Percentiles rank a stretch among this genome's conserved stretches.
Conservation (phyloP, 2,888 invertebrate species). For the Andrena camellia region DNA sequence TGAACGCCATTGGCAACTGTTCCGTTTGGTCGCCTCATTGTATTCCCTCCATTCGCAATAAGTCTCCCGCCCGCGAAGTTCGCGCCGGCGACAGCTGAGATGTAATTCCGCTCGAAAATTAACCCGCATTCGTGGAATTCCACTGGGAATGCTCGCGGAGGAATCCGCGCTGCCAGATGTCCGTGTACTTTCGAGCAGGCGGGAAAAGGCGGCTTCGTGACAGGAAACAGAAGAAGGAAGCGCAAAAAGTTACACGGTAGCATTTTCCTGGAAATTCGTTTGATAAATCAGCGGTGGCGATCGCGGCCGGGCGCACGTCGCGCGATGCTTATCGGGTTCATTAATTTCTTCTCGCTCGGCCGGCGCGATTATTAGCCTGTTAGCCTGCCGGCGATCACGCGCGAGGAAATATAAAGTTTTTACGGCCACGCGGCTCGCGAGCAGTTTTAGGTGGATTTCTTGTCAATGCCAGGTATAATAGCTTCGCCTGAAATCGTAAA, state of each 20-base stretch:
- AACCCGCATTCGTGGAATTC: constrained; percentile 2
- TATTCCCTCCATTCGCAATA: not conserved
- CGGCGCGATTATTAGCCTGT: no score
- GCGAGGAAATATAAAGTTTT: constrained; percentile 47
- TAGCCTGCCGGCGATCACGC: constrained; percentile 36
- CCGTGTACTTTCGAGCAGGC: not conserved
- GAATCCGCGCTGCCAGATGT: not conserved
- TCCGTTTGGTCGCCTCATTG: no score
- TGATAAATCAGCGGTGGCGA: constrained; percentile 50
- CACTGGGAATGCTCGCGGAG: not conserved
- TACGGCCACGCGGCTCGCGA: not conserved
- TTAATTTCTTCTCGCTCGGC: constrained; percentile 58
- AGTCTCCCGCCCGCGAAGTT: not conserved
- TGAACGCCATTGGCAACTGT: no score
- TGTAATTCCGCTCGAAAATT: constrained; percentile 5
- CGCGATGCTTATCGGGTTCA: constrained; percentile 57
- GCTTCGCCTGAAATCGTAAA: constrained; percentile 49
- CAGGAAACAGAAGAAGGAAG: constrained; percentile 10
- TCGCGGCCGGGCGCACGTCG: constrained; percentile 32
- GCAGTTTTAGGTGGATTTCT: constrained; percentile 30
- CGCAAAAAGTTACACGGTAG: constrained; percentile 24
- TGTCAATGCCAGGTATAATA: constrained; percentile 23
- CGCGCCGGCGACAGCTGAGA: not conserved
- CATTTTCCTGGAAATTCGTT: constrained; percentile 51
- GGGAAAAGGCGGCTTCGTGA: not conserved